Conservation (phyloP, 2,888 invertebrate species). For the Synergus umbraculus region DNA sequence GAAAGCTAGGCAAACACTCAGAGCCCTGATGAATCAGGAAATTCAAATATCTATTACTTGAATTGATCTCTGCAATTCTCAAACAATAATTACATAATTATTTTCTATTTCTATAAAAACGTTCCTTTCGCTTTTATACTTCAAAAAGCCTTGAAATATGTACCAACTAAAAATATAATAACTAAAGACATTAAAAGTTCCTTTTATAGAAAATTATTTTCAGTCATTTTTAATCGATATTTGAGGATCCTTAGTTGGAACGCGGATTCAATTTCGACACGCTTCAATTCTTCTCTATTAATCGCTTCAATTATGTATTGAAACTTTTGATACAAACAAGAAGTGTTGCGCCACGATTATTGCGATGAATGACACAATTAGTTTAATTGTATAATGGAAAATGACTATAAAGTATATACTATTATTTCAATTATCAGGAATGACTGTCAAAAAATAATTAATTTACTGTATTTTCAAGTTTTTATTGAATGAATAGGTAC, state of each 20-base stretch:
- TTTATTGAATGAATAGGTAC: neutral
- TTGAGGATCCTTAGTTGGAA: neutral
- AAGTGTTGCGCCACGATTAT: neutral
- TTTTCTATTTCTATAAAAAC: too few species aligned
- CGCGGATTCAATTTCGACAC: conserved; percentile 3
- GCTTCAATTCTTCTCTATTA: neutral
- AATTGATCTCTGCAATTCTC: neutral
- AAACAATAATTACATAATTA: neutral
- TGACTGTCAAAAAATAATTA: neutral
- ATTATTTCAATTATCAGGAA: neutral
- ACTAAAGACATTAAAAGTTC: too few species aligned
- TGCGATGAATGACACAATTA: neutral
- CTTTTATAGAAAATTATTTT: too few species aligned
- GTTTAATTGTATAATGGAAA: neutral
- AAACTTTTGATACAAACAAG: neutral
- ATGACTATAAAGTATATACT: neutral
- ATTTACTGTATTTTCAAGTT: neutral
- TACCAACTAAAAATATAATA: too few species aligned
- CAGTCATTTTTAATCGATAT: neutral
- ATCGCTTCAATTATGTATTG: neutral
- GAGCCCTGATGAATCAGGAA: conserved; percentile 1
- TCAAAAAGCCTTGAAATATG: too few species aligned
- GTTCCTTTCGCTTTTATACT: too few species aligned
- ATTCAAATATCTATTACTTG: neutral
- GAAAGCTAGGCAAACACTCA: conserved; percentile 21